Evolutionary conservation across 1,140 invertebrate species (phyloP), one percentile per base, ranked within the genome.

Genomic region (Leptopilina boulardi): DNA sequence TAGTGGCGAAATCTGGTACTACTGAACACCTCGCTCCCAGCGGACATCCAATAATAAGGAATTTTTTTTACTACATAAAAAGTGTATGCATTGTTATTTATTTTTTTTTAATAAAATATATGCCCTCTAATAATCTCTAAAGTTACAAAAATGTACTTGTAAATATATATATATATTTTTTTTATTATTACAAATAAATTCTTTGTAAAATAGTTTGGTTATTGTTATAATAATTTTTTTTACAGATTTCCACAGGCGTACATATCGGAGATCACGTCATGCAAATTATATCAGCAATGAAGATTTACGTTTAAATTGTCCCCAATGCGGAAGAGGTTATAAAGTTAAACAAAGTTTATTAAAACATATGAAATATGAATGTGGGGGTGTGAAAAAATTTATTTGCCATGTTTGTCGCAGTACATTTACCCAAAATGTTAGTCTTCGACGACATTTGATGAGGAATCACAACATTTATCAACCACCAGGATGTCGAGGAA

Each of bases 281-380:
- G 70, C 84, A 6, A 83, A 75, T 79, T 82, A 86, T 56, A 73
- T 85, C 34, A 74, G 42, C 26, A 78, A 85, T 2, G 77, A 85
- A 76, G 84, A 88, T 54, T 70, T 85, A 38, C 13, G 73, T 15
- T 42, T 87, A 30, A 79, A 81, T 9, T 92, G 92, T 74, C 82
- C 85, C 1, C 86, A 88, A 66, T 93, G 92, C 77, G 88, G 88
- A 21, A 87, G 91, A 18, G 86, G 87, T 3, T 87, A 89, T 83
- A 92, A 92, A 73, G 88, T 91, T 34, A 79, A 84, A 71, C 79
- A 83, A 47, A 86, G 89, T 78, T 79, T 93, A 1, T 85, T 87
- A 70, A 91, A 92, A 56, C 93, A 93, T 71, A 80, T 91, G 71
- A 91, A 91, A 38, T 92, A 88, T 73, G 92, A 93, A 74, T 93